A percentile compares a stretch with the other conserved stretches of the same genome.
Conservation (phyloP, 1,140 invertebrate species). For the Physella acuta region DNA sequence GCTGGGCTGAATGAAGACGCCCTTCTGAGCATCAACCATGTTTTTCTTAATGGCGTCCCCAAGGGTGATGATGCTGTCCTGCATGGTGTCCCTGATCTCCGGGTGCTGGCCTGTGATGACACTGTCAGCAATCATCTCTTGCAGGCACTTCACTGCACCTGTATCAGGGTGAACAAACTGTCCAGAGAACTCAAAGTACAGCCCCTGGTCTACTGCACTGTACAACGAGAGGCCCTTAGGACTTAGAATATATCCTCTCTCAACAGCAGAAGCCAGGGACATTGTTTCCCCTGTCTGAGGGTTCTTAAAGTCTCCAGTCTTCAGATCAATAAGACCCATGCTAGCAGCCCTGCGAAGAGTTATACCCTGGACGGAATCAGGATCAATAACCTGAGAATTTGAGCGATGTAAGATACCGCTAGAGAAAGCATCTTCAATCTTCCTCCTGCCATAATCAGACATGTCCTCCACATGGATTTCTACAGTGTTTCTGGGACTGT, state of each 20-base stretch:
- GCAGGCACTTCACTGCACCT: constrained; percentile 75
- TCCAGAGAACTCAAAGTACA: constrained; percentile 79
- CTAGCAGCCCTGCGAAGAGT: constrained; percentile 48
- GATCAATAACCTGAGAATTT: constrained; percentile 54
- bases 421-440: constrained; percentile 49
- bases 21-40: constrained; percentile 73
- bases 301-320: constrained; percentile 77
- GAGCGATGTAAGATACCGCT: constrained; percentile 48
- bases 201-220: constrained; percentile 80
- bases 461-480: constrained; percentile 53
- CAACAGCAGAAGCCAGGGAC: constrained; percentile 77
- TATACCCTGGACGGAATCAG: constrained; percentile 51
- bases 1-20: constrained; percentile 65
- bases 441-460: constrained; percentile 37
- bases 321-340: constrained; percentile 67
- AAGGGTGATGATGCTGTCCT: constrained; percentile 44
- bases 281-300: constrained; percentile 79
- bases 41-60: constrained; percentile 72
- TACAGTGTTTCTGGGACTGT: constrained; percentile 37
- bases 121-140: constrained; percentile 73
- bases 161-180: constrained; percentile 75
- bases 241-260: constrained; percentile 49
- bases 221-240: constrained; percentile 73
- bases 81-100: constrained; percentile 66
- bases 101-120: constrained; percentile 71